Conservation (phyloP, 2,888 invertebrate genomes). For the Syrista parreyssii region DNA sequence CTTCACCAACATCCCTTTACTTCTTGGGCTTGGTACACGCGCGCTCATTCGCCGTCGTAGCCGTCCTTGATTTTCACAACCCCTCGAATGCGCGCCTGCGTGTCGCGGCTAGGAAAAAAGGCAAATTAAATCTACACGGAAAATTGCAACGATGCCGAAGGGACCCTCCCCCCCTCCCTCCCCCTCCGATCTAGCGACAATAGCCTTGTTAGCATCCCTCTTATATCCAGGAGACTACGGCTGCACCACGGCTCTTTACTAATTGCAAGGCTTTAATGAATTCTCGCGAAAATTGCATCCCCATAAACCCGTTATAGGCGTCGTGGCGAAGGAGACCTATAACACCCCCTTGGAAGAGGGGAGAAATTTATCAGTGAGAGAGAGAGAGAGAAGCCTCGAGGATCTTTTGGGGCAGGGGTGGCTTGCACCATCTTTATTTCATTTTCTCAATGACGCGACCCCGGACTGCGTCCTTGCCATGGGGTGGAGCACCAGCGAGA, state of each 20-base stretch:
- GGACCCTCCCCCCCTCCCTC: no score
- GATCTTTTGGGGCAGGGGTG: background rate
- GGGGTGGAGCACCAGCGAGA: background rate
- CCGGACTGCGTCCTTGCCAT: background rate
- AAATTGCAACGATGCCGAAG: conserved; percentile 30
- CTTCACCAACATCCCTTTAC: background rate
- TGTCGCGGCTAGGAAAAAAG: conserved; percentile 33
- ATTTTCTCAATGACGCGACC: background rate
- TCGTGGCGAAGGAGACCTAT: background rate
- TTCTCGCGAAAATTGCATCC: conserved; percentile 55
- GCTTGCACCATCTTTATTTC: background rate
- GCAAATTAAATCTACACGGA: conserved; percentile 49
- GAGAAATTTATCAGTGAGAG: background rate
- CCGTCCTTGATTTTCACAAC: background rate
- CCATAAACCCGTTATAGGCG: conserved; percentile 44
- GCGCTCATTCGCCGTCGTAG: background rate
- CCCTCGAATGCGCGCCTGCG: background rate
- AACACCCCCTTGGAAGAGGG: background rate
- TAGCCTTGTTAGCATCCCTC: conserved; percentile 53
- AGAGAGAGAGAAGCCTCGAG: background rate
- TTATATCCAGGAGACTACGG: background rate
- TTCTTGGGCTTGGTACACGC: background rate
- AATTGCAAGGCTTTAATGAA: conserved; percentile 55
- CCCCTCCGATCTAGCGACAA: conserved; percentile 42
- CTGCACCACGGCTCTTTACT: conserved; percentile 25